phyloP scores from a whole-genome alignment of 2,797 vertebrate genomes.

The Scolopax bukidnonensis region DNA sequence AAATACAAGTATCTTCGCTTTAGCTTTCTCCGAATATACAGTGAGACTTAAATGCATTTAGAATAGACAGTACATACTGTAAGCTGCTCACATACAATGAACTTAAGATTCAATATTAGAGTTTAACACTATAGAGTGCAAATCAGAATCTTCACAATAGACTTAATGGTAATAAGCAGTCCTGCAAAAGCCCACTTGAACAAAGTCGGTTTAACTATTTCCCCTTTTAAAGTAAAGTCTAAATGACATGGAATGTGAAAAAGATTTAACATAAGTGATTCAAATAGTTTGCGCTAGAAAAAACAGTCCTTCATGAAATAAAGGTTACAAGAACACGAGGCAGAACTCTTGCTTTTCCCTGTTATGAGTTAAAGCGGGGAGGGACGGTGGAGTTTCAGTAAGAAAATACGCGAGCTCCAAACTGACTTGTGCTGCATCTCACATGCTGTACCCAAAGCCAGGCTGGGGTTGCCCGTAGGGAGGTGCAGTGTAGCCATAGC shows the following conservation, averaged over 20 bases:
- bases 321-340: conserved; percentile 83
- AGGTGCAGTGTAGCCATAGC: conserved; percentile 94
- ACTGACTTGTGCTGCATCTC: conserved; percentile 75
- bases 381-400: conserved; percentile 90
- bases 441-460: conserved; percentile 97
- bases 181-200: conserved; percentile 84
- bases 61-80: conserved; percentile 88
- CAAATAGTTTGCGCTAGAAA: conserved; percentile 87
- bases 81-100: conserved; percentile 94
- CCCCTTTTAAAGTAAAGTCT: conserved; percentile 86
- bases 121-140: conserved; percentile 98
- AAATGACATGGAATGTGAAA: conserved; percentile 98
- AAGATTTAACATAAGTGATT: conserved; percentile 85
- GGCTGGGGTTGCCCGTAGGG: conserved; percentile 91
- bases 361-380: conserved; percentile 90
- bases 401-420: conserved; percentile 82
- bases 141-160: conserved; percentile 95
- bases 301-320: conserved; percentile 92
- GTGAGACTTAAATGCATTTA: conserved; percentile 92
- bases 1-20: conserved; percentile 86
- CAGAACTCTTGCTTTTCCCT: conserved; percentile 86
- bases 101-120: conserved; percentile 91
- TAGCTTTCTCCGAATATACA: conserved; percentile 91
- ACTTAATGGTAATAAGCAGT: conserved; percentile 86
- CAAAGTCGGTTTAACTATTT: conserved; percentile 86